Evolutionary conservation across 2,888 invertebrate species (phyloP).

Genomic region (Agrotis segetum): DNA sequence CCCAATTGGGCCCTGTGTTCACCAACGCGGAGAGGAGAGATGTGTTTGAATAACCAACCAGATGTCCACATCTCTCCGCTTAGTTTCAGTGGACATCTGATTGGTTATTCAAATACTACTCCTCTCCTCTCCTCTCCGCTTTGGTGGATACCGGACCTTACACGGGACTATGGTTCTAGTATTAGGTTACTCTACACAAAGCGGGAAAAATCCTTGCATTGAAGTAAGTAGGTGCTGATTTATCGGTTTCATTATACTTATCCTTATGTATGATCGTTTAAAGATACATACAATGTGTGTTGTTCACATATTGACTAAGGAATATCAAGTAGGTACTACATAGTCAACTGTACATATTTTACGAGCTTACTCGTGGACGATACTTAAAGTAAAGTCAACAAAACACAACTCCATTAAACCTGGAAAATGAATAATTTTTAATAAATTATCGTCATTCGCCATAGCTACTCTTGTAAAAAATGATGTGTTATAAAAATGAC

Average conservation of each 20-base stretch:
- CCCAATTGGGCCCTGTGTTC: too few species aligned
- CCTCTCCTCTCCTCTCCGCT: too few species aligned
- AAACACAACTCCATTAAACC: not conserved
- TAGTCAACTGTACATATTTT: not conserved
- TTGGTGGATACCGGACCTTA: too few species aligned
- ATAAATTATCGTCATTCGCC: too few species aligned
- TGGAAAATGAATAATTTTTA: not conserved
- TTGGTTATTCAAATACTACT: too few species aligned
- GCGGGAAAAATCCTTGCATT: slow-evolving; percentile 28
- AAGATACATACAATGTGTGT: slow-evolving; percentile 5
- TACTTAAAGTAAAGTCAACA: not conserved
- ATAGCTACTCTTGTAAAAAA: too few species aligned
- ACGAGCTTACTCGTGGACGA: not conserved
- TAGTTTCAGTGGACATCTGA: too few species aligned
- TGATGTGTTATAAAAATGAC: too few species aligned
- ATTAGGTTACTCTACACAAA: not conserved
- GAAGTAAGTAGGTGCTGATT: slow-evolving; percentile 5
- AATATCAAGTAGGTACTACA: slow-evolving; percentile 9
- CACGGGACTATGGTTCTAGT: too few species aligned
- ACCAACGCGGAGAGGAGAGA: too few species aligned
- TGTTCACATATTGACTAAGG: slow-evolving; percentile 16
- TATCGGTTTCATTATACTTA: slow-evolving; percentile 15
- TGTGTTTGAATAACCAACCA: too few species aligned
- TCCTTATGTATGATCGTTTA: slow-evolving; percentile 17
- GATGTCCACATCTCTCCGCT: too few species aligned